Percentiles rank a stretch among this genome's conserved stretches.
These are phyloP conservation scores for Cossypha caffra DNA, from an alignment of 2,797 vertebrate genomes.

Conservation along the genomic window DNA sequence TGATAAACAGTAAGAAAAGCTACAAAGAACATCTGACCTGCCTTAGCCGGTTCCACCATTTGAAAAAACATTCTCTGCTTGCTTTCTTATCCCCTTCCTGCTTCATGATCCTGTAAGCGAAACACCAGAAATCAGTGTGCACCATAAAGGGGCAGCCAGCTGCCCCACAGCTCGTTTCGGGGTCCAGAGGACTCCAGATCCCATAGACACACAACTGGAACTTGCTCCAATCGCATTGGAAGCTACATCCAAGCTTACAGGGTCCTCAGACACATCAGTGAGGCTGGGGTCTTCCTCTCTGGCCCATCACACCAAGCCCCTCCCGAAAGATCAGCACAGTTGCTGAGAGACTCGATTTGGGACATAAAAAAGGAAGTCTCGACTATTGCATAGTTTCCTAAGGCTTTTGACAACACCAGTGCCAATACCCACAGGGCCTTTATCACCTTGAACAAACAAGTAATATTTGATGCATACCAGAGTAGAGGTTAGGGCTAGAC, in stretches of 20 bases:
- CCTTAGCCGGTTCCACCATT: neutral
- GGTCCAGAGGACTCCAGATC: neutral
- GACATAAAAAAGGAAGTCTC: neutral
- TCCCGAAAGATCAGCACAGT: neutral
- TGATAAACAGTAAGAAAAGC: neutral
- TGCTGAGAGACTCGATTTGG: neutral
- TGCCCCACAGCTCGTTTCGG: rapidly evolving
- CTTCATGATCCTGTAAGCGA: neutral
- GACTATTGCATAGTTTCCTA: neutral
- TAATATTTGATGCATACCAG: neutral
- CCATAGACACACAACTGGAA: rapidly evolving
- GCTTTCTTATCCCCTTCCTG: neutral
- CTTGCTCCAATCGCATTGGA: rapidly evolving
- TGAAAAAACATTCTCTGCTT: neutral
- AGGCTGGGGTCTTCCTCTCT: neutral
- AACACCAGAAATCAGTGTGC: neutral
- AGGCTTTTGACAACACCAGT: neutral
- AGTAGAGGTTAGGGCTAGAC: neutral
- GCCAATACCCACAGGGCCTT: neutral
- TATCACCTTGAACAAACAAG: neutral
- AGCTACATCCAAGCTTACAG: neutral
- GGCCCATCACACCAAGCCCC: neutral
- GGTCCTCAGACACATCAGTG: neutral
- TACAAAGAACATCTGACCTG: neutral
- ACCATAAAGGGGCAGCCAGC: neutral